These are phyloP conservation scores for Rhadina sibilatrix DNA, from an alignment of 2,113 vertebrate species.

Conservation along the genomic window DNA sequence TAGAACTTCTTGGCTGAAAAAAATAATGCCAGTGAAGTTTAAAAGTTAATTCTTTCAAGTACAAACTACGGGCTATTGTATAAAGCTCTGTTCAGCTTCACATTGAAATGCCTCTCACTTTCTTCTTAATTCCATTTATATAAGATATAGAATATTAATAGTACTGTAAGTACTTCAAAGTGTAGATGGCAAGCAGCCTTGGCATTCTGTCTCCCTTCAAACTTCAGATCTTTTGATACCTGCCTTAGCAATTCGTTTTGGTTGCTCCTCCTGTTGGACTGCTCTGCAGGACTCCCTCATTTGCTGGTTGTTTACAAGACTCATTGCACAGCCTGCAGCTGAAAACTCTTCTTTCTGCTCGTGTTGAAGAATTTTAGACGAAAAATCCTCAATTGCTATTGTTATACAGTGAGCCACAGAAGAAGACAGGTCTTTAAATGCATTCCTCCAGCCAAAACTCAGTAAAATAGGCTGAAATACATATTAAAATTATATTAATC, in stretches of 20 bases:
- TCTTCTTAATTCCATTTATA: constrained; percentile 49
- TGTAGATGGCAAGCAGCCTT: constrained; percentile 27
- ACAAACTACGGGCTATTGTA: background rate
- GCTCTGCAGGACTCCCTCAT: constrained; percentile 64
- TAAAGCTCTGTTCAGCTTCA: constrained; percentile 10
- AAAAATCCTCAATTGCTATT: constrained; percentile 83
- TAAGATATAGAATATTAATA: constrained; percentile 53
- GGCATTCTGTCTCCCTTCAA: background rate
- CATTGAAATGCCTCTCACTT: constrained; percentile 29
- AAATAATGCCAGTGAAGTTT: background rate
- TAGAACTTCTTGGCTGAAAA: constrained; percentile 24
- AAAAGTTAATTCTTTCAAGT: constrained; percentile 36
- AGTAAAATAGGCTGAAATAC: constrained; percentile 76
- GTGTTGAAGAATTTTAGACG: constrained; percentile 80
- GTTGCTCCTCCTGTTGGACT: constrained; percentile 77
- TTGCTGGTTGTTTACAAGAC: constrained; percentile 60
- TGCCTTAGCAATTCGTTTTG: constrained; percentile 90
- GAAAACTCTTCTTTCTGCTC: constrained; percentile 77
- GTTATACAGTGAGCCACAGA: constrained; percentile 84
- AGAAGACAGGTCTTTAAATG: constrained; percentile 81
- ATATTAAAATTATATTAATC: constrained; percentile 32
- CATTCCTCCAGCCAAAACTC: constrained; percentile 89
- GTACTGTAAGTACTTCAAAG: constrained; percentile 57
- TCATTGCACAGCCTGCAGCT: constrained; percentile 61
- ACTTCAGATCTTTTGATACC: constrained; percentile 63